These are phyloP conservation scores for Numenius phaeopus DNA, from an alignment of 2,797 vertebrate species.

Conservation along the genomic window DNA sequence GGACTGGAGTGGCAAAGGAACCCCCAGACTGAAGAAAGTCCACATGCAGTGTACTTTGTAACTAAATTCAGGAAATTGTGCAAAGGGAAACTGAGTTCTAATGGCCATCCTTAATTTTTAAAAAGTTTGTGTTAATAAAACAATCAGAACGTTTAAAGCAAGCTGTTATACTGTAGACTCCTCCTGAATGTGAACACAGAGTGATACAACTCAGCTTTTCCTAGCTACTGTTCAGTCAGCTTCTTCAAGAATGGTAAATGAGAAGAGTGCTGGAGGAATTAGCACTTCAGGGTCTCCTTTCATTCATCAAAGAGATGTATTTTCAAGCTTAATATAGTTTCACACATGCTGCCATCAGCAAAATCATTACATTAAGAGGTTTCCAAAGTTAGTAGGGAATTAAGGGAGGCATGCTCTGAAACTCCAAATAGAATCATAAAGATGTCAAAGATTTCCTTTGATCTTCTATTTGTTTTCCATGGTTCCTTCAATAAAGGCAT, in stretches of 20 bases:
- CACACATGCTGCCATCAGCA: conserved; percentile 40
- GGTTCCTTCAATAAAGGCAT: background rate
- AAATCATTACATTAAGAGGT: conserved; percentile 20
- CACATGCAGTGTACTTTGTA: background rate
- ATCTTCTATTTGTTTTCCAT: conserved; percentile 38
- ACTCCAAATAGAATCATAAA: conserved; percentile 10
- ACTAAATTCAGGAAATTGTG: background rate
- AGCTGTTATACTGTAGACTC: background rate
- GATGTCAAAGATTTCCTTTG: background rate
- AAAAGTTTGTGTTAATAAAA: background rate
- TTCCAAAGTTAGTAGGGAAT: conserved; percentile 40
- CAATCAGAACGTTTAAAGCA: background rate
- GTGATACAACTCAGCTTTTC: background rate
- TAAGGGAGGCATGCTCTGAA: background rate
- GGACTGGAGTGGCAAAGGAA: background rate
- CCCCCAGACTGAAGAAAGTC: background rate
- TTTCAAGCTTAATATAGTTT: conserved; percentile 41
- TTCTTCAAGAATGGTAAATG: background rate
- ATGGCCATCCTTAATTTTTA: background rate
- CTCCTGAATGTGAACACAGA: background rate
- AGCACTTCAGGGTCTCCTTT: conserved; percentile 43
- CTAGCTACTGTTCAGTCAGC: background rate
- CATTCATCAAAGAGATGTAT: conserved; percentile 49
- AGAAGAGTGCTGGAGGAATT: conserved; percentile 37
- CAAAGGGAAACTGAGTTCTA: background rate